A percentile compares a stretch with the other conserved stretches of the same genome.
These are phyloP conservation scores for Protaetia brevitarsis DNA, from an alignment of 1,140 invertebrate species.

Conservation along the genomic window DNA sequence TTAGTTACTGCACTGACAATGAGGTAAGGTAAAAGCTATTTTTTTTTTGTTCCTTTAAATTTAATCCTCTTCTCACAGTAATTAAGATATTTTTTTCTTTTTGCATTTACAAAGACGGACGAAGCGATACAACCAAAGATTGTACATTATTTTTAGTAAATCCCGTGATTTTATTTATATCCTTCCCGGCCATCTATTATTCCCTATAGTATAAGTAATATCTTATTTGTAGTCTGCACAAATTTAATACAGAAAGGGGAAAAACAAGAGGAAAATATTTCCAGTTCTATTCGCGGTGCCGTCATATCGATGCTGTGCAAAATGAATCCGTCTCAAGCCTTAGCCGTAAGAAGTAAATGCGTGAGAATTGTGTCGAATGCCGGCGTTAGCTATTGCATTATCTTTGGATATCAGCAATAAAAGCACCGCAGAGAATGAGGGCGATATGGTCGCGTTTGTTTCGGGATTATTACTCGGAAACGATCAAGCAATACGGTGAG, in stretches of 20 bases:
- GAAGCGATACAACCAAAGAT: too few relatives aligned
- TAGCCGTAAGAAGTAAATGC: slow-evolving; percentile 78
- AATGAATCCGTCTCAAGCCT: slow-evolving; percentile 85
- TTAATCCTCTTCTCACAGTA: too few relatives aligned
- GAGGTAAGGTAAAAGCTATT: too few relatives aligned
- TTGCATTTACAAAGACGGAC: too few relatives aligned
- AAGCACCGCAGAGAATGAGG: slow-evolving; percentile 39
- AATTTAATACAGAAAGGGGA: slow-evolving; percentile 85
- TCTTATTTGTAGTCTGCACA: slow-evolving; percentile 67
- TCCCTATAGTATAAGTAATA: background rate
- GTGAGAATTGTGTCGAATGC: slow-evolving; percentile 85
- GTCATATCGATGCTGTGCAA: slow-evolving; percentile 78
- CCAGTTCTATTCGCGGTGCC: slow-evolving; percentile 66
- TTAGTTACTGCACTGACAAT: too few relatives aligned
- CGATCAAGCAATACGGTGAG: slow-evolving; percentile 74
- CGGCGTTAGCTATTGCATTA: slow-evolving; percentile 78
- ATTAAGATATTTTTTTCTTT: too few relatives aligned
- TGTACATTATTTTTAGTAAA: too few relatives aligned
- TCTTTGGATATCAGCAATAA: slow-evolving; percentile 59
- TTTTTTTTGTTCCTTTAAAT: too few relatives aligned
- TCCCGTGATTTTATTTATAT: too few relatives aligned
- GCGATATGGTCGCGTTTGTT: slow-evolving; percentile 76
- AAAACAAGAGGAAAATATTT: slow-evolving; percentile 74
- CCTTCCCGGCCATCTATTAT: too few relatives aligned
- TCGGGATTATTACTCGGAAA: slow-evolving; percentile 87